Percentiles rank a stretch among this genome's conserved stretches.
Conservation (phyloP, 2,113 vertebrate species). For the Thinocorus orbignyianus region DNA sequence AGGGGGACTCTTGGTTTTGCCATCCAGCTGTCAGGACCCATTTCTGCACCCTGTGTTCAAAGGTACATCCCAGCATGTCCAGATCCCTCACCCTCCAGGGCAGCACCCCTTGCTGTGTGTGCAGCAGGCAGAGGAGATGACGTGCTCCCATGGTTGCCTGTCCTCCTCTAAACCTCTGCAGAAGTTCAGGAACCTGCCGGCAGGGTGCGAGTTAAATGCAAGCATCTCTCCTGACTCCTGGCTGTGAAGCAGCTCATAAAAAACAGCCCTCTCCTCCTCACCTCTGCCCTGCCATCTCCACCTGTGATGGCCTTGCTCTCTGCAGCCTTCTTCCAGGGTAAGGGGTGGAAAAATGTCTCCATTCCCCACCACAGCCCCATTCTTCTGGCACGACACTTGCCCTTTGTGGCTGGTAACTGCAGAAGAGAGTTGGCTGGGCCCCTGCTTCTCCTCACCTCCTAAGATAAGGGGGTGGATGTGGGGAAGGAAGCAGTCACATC, state of each 20-base stretch:
- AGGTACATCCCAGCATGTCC: neutral
- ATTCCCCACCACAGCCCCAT: neutral
- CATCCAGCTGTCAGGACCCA: neutral
- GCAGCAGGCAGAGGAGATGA: neutral
- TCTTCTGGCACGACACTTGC: neutral
- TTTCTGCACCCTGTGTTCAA: neutral
- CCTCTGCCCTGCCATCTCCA: neutral
- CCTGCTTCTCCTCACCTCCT: neutral
- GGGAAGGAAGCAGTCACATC: neutral
- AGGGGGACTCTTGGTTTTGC: neutral
- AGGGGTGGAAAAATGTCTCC: neutral
- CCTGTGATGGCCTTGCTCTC: neutral
- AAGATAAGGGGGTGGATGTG: neutral
- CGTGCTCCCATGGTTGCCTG: neutral
- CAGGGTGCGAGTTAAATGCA: neutral
- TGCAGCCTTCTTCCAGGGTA: neutral
- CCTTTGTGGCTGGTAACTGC: neutral
- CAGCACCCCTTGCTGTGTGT: neutral
- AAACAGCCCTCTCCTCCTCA: neutral
- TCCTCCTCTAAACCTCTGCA: neutral
- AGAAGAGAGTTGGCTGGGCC: neutral
- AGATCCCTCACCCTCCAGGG: neutral
- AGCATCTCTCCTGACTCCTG: neutral
- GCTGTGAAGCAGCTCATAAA: constrained; percentile 10
- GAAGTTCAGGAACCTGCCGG: neutral